These are phyloP conservation scores for Drosophila oshimai DNA, from an alignment of 1,140 invertebrate genomes.

Conservation along the genomic window DNA sequence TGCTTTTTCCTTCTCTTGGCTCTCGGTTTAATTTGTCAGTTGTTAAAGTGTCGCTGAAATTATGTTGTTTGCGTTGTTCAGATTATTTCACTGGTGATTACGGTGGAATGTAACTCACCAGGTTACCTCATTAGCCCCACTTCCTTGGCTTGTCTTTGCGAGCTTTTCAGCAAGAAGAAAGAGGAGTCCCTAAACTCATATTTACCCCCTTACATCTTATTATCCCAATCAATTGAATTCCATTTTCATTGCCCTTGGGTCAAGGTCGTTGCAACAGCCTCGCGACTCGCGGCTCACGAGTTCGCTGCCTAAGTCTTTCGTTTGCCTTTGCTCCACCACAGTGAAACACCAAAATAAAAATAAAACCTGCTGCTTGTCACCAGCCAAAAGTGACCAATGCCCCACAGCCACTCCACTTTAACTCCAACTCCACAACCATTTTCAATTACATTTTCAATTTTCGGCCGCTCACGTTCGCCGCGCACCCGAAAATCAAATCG, in stretches of 20 bases:
- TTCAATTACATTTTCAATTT: constrained; percentile 70
- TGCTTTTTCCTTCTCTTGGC: background rate
- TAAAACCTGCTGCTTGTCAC: constrained; percentile 9
- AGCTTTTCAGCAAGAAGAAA: background rate
- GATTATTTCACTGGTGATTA: constrained; percentile 9
- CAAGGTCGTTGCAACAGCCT: constrained; percentile 29
- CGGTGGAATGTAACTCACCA: background rate
- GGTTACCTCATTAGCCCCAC: constrained; percentile 3
- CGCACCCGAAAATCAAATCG: constrained; percentile 15
- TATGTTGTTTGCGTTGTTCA: constrained; percentile 4
- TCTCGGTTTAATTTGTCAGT: constrained; percentile 1
- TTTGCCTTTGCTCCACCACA: background rate
- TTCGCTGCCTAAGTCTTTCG: constrained; percentile 41
- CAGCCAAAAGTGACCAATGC: background rate
- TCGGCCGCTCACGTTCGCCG: constrained; percentile 7
- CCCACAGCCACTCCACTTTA: too few relatives aligned
- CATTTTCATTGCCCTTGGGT: constrained; percentile 13
- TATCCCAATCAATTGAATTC: background rate
- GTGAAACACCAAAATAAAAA: background rate
- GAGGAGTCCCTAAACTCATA: too few relatives aligned
- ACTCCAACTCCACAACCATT: constrained; percentile 20
- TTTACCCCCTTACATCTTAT: background rate
- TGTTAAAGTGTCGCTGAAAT: constrained; percentile 31
- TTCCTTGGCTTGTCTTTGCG: background rate
- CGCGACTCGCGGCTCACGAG: constrained; percentile 18